Percentiles rank a stretch among this genome's conserved stretches.
phyloP scores from a whole-genome alignment of 2,797 vertebrate genomes.

The Hapalemur alaotrensis region DNA sequence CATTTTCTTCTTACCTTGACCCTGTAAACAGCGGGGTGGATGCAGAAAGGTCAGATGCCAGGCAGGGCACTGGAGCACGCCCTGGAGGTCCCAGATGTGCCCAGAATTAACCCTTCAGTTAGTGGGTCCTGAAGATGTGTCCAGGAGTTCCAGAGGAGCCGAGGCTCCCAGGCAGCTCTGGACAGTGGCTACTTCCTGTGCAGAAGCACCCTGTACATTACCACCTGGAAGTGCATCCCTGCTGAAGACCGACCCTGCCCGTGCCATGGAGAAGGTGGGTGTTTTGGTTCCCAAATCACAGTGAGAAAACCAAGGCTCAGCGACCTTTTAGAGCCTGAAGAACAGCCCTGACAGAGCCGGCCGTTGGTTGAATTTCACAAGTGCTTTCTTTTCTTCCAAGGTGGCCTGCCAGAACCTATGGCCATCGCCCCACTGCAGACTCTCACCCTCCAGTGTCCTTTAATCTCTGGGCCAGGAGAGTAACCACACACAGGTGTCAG shows the following conservation, averaged over 20 bases:
- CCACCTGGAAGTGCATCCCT: background rate
- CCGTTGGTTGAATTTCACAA: background rate
- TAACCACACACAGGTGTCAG: background rate
- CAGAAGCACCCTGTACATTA: background rate
- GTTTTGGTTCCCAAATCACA: background rate
- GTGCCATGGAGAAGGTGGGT: background rate
- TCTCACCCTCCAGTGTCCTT: background rate
- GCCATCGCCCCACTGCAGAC: fast-evolving
- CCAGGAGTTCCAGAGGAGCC: background rate
- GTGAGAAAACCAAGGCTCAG: background rate
- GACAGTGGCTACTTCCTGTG: background rate
- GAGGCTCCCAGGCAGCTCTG: background rate
- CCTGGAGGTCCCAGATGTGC: background rate
- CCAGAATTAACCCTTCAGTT: background rate
- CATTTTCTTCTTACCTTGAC: background rate
- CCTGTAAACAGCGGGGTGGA: background rate
- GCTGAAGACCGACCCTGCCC: background rate
- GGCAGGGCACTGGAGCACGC: too few species aligned
- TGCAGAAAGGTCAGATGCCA: background rate
- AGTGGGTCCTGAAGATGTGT: background rate
- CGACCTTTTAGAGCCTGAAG: background rate
- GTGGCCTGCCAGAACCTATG: fast-evolving
- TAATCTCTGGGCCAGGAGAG: background rate
- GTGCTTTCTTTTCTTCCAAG: background rate
- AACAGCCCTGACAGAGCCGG: background rate